These are phyloP conservation scores for Muscicapa comitata DNA, from an alignment of 2,797 vertebrate species.

Conservation along the genomic window DNA sequence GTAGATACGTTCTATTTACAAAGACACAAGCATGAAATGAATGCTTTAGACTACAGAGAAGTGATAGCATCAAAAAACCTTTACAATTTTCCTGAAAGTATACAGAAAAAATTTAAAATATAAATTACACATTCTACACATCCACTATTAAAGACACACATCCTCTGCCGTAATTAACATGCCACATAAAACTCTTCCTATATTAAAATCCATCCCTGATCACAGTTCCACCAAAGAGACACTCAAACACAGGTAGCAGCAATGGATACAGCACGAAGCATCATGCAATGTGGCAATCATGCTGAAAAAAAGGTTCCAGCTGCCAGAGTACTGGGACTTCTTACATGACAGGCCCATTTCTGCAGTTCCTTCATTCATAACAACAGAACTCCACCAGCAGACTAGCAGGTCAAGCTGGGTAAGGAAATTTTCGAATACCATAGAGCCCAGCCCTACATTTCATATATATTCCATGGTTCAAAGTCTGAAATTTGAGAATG, in stretches of 20 bases:
- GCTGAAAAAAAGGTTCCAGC: background rate
- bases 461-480: background rate
- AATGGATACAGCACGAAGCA: background rate
- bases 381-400: background rate
- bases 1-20: background rate
- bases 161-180: background rate
- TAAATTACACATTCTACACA: background rate
- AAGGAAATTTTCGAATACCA: background rate
- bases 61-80: background rate
- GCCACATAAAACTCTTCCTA: background rate
- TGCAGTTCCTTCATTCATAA: background rate
- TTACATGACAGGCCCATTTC: background rate
- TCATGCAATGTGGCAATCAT: fast-evolving
- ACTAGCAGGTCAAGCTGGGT: background rate
- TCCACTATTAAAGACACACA: background rate
- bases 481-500: background rate
- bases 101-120: background rate
- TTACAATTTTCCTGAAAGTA: background rate
- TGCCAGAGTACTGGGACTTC: background rate
- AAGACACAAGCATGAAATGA: background rate
- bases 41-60: background rate
- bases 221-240: background rate
- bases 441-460: background rate
- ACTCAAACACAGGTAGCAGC: background rate
- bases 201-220: background rate